phyloP scores from a whole-genome alignment of 2,113 vertebrate species.

The Uropsilus gracilis region DNA sequence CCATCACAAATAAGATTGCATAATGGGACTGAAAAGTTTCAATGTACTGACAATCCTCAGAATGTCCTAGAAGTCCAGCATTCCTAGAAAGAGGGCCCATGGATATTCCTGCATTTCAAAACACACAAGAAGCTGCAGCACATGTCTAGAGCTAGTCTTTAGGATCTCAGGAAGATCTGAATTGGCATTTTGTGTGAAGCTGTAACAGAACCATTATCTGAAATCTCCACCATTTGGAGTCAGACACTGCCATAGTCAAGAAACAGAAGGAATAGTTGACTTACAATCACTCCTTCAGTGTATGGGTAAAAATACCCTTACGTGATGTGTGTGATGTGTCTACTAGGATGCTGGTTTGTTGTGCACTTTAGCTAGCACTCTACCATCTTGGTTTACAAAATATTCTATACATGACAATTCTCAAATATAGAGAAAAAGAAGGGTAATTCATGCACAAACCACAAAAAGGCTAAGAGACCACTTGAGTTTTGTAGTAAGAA shows the following conservation, averaged over 20 bases:
- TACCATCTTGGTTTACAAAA: background rate
- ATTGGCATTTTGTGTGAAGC: background rate
- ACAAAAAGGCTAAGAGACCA: background rate
- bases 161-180: background rate
- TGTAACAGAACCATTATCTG: slow-evolving; percentile 36
- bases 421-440: background rate
- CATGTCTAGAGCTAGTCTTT: slow-evolving; percentile 31
- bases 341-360: background rate
- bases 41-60: slow-evolving; percentile 65
- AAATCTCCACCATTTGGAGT: slow-evolving; percentile 13
- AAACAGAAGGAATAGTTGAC: slow-evolving; percentile 16
- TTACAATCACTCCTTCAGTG: slow-evolving; percentile 32
- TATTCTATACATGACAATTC: background rate
- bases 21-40: slow-evolving; percentile 57
- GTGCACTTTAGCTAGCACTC: background rate
- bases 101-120: slow-evolving; percentile 71
- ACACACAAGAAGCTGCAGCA: background rate
- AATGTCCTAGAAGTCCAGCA: slow-evolving; percentile 72
- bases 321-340: background rate
- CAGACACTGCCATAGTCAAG: slow-evolving; percentile 37
- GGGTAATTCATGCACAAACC: background rate
- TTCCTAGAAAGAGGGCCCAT: slow-evolving; percentile 48
- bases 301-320: slow-evolving; percentile 16
- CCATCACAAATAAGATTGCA: slow-evolving; percentile 69
- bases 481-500: background rate